Conservation (phyloP, 1,140 invertebrate species). For the Dermatophagoides farinae region DNA sequence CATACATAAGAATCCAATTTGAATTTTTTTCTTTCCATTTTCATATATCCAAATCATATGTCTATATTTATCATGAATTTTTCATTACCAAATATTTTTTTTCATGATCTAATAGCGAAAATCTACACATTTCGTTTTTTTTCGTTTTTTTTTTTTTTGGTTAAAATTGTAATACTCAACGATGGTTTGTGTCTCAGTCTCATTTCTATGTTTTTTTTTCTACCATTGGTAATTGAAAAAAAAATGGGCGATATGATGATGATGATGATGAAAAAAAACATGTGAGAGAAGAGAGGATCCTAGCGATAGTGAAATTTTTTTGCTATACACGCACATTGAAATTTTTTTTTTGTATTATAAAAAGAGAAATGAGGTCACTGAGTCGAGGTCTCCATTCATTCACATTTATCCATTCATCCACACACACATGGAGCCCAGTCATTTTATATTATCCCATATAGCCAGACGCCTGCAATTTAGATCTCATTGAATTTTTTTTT, state of each 20-base stretch:
- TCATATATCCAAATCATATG: too few species aligned
- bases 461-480: not conserved
- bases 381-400: constrained; percentile 2
- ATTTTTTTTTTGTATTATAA: not conserved
- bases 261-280: not conserved
- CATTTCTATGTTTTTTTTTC: not conserved
- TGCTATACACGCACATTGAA: not conserved
- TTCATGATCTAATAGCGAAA: too few species aligned
- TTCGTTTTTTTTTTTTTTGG: too few species aligned
- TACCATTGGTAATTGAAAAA: not conserved
- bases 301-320: not conserved
- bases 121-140: too few species aligned
- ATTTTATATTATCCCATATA: not conserved
- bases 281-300: not conserved
- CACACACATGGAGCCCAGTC: not conserved
- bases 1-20: too few species aligned
- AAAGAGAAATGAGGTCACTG: constrained; percentile 6
- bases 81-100: too few species aligned
- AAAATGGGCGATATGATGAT: not conserved
- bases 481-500: not conserved
- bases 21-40: too few species aligned
- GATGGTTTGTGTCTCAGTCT: not conserved
- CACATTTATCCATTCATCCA: not conserved
- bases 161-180: not conserved
- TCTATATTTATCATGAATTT: too few species aligned